Base-by-base conservation (phyloP, 2,113 vertebrate genomes). In the Promerops cafer region DNA sequence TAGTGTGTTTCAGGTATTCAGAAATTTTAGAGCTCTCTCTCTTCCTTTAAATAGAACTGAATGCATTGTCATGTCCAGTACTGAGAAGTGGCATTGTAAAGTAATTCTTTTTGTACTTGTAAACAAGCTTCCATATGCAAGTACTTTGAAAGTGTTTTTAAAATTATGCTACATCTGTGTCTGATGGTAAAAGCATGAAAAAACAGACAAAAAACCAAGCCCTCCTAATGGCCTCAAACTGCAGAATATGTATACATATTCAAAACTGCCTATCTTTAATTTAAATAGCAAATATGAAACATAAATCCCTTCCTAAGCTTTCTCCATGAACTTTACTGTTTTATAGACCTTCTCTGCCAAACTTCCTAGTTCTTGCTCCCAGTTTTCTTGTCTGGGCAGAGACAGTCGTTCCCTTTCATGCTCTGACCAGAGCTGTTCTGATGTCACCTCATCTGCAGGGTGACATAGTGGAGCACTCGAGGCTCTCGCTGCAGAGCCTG, bases 391-490 rank as follows among this genome's bases (percentile, higher is more conserved):
- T 23, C 71, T 56, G 35, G 19, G 27, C 45, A 83, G 42, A 74
- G 35, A 11, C 19, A 69, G 40, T 28, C 0, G 0, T 33, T 95
- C 52, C 18, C 27, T 56, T 35, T 60, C 44, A 9, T 1, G 3
- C 37, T 74, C 33, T 81, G 39, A 57, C 27, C 1, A 1, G 52
- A 27, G 68, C 30, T 60, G 30, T 63, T 87, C 54, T 35, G 22
- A 11, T 80, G 57, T 59, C 83, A 50, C 65, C 47, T 31, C 61
- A 3, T 10, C 68, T 53, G 42, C 72, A 37, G 79, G 30, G 66
- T 69, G 59, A 45, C 57, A 16, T 0, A 5, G 22, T 52, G 65
- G 28, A 72, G 16, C 1, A 8, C 20, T 9, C 0, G 0, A 31
- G 33, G 15, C 0, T 1, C 65, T 42, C 35, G n/a, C 44, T 49